Percentiles rank a stretch among this genome's conserved stretches.
Conservation (phyloP, 2,113 vertebrate genomes). For the Sphyrna mokarran region DNA sequence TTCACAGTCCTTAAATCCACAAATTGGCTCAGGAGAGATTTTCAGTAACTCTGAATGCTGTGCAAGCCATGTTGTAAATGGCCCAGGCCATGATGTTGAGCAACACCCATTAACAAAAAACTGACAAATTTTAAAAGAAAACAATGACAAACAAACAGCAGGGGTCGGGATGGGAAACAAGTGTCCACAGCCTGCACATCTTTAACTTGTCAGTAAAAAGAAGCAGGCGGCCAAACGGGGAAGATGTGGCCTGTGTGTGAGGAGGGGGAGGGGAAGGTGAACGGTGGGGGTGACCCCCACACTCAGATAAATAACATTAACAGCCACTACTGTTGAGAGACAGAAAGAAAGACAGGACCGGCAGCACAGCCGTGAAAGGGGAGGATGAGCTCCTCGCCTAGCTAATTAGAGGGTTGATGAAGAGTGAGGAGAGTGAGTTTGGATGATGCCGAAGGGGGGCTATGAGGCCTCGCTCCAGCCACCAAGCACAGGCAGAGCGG, state of each 20-base stretch:
- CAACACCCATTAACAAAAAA: neutral
- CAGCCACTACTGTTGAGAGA: neutral
- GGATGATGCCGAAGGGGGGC: neutral
- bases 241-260: neutral
- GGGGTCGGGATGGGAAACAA: neutral
- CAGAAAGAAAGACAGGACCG: too few species aligned
- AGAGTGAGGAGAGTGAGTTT: too few species aligned
- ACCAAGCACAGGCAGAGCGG: neutral
- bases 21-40: neutral
- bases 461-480: neutral
- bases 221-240: neutral
- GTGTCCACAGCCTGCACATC: too few species aligned
- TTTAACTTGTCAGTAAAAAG: neutral
- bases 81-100: neutral
- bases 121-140: constrained; percentile 30
- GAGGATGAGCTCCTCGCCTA: neutral
- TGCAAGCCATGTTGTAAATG: neutral
- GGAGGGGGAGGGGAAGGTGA: neutral
- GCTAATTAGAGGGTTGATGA: neutral
- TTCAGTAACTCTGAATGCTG: neutral
- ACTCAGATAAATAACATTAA: neutral
- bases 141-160: constrained; percentile 23
- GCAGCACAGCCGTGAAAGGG: neutral
- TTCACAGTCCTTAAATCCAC: neutral
- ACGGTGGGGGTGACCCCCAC: neutral